Evolutionary conservation across 2,888 invertebrate genomes (phyloP), one percentile per base, ranked within the genome.

Genomic region (Nomada fucata): DNA sequence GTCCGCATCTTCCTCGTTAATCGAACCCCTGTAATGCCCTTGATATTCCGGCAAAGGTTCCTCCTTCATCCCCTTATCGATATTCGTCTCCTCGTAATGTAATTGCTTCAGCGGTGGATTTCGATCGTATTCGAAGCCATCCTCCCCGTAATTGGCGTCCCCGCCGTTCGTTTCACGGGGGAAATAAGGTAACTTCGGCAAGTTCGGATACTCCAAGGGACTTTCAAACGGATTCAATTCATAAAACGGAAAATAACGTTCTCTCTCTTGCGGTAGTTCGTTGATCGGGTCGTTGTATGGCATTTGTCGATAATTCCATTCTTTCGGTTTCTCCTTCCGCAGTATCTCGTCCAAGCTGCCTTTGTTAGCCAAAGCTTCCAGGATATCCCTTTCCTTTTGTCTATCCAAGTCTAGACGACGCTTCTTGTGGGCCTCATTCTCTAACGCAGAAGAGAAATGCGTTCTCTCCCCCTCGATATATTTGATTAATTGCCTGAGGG

Each of bases 401-500:
- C 87, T 84, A 10, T 88, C 86, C 52, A 86, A 65, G 36, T 87
- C 84, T 74, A 69, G 4, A 20, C 69, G 71, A 53, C 79, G 82
- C 20, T 83, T 88, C 63, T 87, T 87, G 50, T 77, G 81, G 26
- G 84, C 76, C 20, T 78, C 85, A 13, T 76, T 74, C 7, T 74
- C 70, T 5, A 87, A 29, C 36, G 84, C 57, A 2, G 83, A 72
- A 0, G 79, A 36, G 7, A 82, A 57, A 47, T 79, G 78, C 18
- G 74, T 29, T 0, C 82, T 85, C 18, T 89, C 86, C 4, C 87
- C 70, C 60, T 92, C 89, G 47, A 92, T 73, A 52, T 89, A 90
- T 20, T 89, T 87, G n/a, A 89, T 86, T 42, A 93, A 47, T 26
- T 91, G 87, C 68, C 91, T 89, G 20, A 92, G 74, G 13, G 79